Evolutionary conservation across 2,113 vertebrate genomes (phyloP).

Genomic region (Burhinus oedicnemus): DNA sequence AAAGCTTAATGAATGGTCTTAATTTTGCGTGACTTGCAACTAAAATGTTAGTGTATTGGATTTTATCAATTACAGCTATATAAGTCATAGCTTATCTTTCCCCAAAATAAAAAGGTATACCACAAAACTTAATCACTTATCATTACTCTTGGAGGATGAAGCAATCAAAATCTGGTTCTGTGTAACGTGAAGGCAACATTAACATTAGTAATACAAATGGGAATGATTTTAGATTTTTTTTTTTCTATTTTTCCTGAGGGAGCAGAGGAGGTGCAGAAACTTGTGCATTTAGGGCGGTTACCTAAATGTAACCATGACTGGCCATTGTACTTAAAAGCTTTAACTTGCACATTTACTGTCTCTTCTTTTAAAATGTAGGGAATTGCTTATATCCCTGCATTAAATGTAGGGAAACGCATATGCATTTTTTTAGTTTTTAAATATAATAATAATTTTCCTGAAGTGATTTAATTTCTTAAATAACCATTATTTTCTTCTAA

Average conservation of each 20-base stretch:
- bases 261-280: neutral
- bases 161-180: neutral
- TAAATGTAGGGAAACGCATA: too few relatives aligned
- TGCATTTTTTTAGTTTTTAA: neutral
- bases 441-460: neutral
- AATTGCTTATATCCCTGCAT: neutral
- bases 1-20: neutral
- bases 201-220: neutral
- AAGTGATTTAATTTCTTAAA: neutral
- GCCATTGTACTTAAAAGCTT: neutral
- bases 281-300: neutral
- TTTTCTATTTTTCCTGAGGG: neutral
- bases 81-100: neutral
- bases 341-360: neutral
- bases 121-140: neutral
- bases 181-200: neutral
- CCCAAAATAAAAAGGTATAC: neutral
- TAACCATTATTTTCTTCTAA: constrained; percentile 46
- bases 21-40: neutral
- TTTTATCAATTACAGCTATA: neutral
- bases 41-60: neutral
- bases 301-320: neutral
- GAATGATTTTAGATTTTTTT: neutral
- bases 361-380: neutral
- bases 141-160: neutral